Evolutionary conservation across 2,113 vertebrate species (phyloP), one percentile per base, ranked within the genome.

Genomic region (Thunnus thynnus): DNA sequence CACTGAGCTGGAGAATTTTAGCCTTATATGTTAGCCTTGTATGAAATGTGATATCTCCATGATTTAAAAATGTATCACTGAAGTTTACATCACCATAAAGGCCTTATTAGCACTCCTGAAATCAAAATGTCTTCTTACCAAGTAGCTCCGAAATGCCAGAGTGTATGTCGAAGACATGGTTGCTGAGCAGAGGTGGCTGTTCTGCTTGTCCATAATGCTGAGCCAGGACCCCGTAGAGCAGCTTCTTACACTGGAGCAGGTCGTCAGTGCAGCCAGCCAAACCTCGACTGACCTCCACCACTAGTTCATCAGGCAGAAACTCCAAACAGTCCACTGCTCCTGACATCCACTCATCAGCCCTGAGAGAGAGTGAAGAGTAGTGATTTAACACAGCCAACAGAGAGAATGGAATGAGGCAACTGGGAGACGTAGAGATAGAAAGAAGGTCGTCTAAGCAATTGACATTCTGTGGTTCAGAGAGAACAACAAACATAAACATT

Each of bases 271-370:
- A 94, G 32, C 93, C 92, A 5, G 96, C 96, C 86, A 99, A 89
- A 76, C 94, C 97, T 84, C 97, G 95, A 86, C 98, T 99, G 41
- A 99, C 94, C 78, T 98, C 97, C 75, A 99, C 97, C 82, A 99
- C 98, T 88, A 95, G 91, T 1, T 95, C 93, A 89, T 99, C 98
- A 0, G 99, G 97, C 72, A 99, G 95, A 75, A 97, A 98, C 50
- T 99, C 99, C 55, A 99, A 90, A 85, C 98, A 98, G 91, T 99
- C 97, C 51, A 97, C 94, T 0, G 97, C 97, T 51, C 96, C 96
- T 0, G 96, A 97, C 72, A 99, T 93, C 99, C 98, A 99, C 83
- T 97, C 96, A 4, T 99, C 97, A 52, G 96, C 96, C 92, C 98
- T 99, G 86, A 22, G 20, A 55, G 30, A 70, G 30, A 72, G 1